Evolutionary conservation across 1,140 invertebrate genomes (phyloP), one percentile per base, ranked within the genome.

Genomic region (Camponotus pennsylvanicus): DNA sequence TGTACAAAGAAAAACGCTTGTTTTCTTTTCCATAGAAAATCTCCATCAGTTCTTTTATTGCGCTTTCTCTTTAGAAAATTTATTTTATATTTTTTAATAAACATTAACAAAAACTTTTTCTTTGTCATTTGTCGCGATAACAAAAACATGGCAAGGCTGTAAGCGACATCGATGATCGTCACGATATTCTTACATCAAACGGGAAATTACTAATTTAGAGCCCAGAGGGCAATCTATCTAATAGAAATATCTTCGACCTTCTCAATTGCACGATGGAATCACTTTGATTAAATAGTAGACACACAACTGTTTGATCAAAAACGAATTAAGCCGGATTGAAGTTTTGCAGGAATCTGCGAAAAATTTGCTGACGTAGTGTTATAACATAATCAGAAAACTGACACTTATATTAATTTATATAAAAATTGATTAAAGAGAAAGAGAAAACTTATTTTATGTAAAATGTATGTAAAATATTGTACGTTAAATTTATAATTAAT

Each of bases 171-270:
- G 57, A 9, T 27, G 9, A 9, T 15, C 37, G n/a, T 78, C 45
- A 11, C 13, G 6, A 15, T 52, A 40, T 59, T 27, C 42, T 66
- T 63, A 70, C 13, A 63, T 40, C 70, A 49, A 59, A 66, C 61
- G 6, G 61, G 57, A 76, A 89, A 89, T 90, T 85, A 86, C 49
- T 85, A 86, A 61, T 89, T 89, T 76, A 85, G 37, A 70, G 8
- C 9, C 69, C 27, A 40, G 13, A 40, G 13, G 18, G 27, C 67
- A 63, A 84, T 86, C 61, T 57, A 32, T 37, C 71, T 61, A 37
- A 84, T 89, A 59, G 78, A 55, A 70, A 84, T 27, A 86, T 63
- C 71, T 18, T 11, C 5, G 49, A 52, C 8, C 42, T 42, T 52
- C 49, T 37, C 13, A 37, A 55, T 3, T 21, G 18, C 61, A 27